Base-by-base conservation (phyloP, 2,113 vertebrate genomes). In the Sander vitreus region DNA sequence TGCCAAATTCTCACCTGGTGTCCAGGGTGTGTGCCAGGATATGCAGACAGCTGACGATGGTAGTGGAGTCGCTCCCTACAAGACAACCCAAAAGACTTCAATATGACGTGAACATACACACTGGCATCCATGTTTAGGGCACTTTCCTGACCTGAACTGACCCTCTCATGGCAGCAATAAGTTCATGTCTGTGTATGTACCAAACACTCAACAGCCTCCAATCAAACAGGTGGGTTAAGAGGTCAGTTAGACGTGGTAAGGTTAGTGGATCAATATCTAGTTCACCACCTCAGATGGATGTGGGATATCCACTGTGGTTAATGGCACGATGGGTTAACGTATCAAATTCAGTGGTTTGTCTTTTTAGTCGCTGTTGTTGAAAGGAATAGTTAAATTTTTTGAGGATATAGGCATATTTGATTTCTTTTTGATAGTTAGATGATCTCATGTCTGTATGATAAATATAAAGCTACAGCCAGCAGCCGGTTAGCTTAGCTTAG, bases 21-120 rank as follows among this genome's bases (percentile, higher is more conserved):
- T 99, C 98, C 74, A 99, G 95, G 1, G 98, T 99, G 89, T 99
- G 98, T 68, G 98, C 98, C 94, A 99, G 93, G 87, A 99, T 99
- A 76, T 99, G 98, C 81, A 99, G 95, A 92, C 98, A 99, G 96
- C 97, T 99, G 88, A 99, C 98, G 95, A 99, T 99, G 33, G 97
- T 98, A 60, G 96, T 88, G 59, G 98, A 97, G 91, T 99, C 98
- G 30, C 96, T 99, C 55, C 98, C 98, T 99, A 83, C 67, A 89
- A 93, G 45, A 78, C 48, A 88, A 50, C 33, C 67, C 3, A 16
- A 65, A 70, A 13, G 30, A 27, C 25, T 6, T 65, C n/a, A 75
- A 7, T 57, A 53, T 10, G 62, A 73, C 10, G 3, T 55, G 14
- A 43, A 64, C 2, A 53, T 23, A 45, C 18, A 63, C 10, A 9